Evolutionary conservation across 2,113 vertebrate genomes (phyloP).

Genomic region (Otolemur garnettii): DNA sequence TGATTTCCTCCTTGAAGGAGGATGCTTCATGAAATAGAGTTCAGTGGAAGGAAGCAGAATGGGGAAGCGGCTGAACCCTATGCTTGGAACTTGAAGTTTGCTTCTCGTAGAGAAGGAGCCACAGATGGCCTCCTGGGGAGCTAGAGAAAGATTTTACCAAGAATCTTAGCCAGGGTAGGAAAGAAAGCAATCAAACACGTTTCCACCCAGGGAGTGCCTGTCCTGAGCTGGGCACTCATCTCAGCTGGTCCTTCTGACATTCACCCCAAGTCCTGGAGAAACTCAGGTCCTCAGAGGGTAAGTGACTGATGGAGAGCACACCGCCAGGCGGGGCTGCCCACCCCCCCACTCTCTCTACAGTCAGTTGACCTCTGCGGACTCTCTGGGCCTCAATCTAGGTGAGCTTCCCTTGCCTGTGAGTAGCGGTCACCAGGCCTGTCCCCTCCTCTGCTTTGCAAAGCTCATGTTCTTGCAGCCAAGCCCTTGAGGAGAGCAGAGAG

Average conservation of each 20-base stretch:
- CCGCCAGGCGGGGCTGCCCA: neutral
- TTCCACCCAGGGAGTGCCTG: neutral
- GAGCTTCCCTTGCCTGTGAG: neutral
- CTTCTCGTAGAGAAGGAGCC: neutral
- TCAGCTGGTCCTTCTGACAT: neutral
- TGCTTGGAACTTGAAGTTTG: neutral
- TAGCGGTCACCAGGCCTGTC: neutral
- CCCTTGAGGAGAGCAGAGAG: no score
- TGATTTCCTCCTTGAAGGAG: conserved; percentile 68
- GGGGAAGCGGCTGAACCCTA: conserved; percentile 13
- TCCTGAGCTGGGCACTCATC: neutral
- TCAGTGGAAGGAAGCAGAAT: conserved; percentile 38
- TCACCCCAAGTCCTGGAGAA: neutral
- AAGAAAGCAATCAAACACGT: neutral
- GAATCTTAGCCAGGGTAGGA: neutral
- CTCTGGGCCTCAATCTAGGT: neutral
- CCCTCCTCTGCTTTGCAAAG: neutral
- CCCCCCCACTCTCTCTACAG: neutral
- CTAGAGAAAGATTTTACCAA: neutral
- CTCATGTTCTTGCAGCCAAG: neutral
- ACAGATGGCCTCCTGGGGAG: neutral
- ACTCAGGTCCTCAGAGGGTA: neutral
- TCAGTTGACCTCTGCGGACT: rapidly evolving
- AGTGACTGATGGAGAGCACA: neutral
- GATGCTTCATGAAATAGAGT: conserved; percentile 66